A percentile compares a stretch with the other conserved stretches of the same genome.
These are phyloP conservation scores for Pammene aurita DNA, from an alignment of 2,888 invertebrate species.

Conservation along the genomic window DNA sequence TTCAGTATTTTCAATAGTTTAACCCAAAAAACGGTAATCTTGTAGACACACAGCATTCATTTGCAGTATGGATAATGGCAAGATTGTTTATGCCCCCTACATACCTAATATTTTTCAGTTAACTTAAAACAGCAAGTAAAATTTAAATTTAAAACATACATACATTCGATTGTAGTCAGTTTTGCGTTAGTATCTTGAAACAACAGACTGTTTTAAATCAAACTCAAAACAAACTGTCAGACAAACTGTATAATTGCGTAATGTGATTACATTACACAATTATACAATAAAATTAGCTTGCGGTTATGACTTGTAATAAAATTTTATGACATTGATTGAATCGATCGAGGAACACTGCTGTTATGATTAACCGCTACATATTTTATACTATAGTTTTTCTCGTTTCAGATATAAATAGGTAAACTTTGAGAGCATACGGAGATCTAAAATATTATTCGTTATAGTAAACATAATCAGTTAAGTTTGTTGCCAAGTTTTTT, in stretches of 20 bases:
- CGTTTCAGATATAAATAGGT: background rate
- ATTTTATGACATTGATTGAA: slow-evolving; percentile 14
- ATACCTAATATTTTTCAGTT: background rate
- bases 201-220: background rate
- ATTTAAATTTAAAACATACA: background rate
- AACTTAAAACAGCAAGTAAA: background rate
- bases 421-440: slow-evolving; percentile 59
- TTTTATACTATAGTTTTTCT: slow-evolving; percentile 6
- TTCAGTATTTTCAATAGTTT: too few relatives aligned
- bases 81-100: slow-evolving; percentile 46
- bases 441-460: slow-evolving; percentile 49
- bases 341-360: background rate
- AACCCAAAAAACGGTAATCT: too few relatives aligned
- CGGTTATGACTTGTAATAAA: slow-evolving; percentile 4
- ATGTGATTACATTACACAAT: background rate
- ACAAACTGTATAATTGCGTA: too few relatives aligned
- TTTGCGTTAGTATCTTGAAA: background rate
- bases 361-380: background rate
- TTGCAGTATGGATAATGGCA: slow-evolving; percentile 43
- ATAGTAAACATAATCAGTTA: slow-evolving; percentile 4
- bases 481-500: slow-evolving; percentile 43
- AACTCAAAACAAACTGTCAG: background rate
- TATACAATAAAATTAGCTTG: background rate
- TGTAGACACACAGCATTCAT: background rate
- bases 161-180: background rate